Evolutionary conservation across 2,888 invertebrate genomes (phyloP).

Genomic region (Plagiodera versicolora): DNA sequence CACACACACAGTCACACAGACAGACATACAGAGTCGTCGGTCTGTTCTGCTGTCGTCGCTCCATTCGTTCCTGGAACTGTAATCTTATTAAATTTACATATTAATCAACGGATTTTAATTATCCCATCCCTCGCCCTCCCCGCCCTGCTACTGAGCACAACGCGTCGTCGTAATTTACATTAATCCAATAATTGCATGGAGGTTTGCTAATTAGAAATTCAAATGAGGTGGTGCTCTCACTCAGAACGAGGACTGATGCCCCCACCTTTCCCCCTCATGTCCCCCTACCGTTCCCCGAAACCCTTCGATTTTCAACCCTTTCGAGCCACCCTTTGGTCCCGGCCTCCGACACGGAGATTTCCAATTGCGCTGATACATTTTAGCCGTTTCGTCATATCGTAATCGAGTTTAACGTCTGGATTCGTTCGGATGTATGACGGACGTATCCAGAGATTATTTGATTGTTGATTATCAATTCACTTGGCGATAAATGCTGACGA

Average conservation of each 20-base stretch:
- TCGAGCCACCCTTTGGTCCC: slow-evolving; percentile 27
- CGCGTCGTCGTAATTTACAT: slow-evolving; percentile 71
- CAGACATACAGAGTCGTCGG: slow-evolving; percentile 26
- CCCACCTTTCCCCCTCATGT: slow-evolving; percentile 41
- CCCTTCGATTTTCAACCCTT: slow-evolving; percentile 29
- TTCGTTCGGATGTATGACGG: neutral
- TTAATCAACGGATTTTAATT: slow-evolving; percentile 98
- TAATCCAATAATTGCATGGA: slow-evolving; percentile 93
- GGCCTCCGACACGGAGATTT: slow-evolving; percentile 25
- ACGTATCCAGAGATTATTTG: no score
- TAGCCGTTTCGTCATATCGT: neutral
- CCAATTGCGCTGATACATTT: neutral
- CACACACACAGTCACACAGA: no score
- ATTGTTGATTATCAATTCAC: no score
- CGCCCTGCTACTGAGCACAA: slow-evolving; percentile 49
- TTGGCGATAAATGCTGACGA: no score
- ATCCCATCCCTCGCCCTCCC: slow-evolving; percentile 67
- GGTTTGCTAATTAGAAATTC: slow-evolving; percentile 91
- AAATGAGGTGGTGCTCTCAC: slow-evolving; percentile 56
- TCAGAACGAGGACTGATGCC: slow-evolving; percentile 34
- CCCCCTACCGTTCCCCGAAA: slow-evolving; percentile 20
- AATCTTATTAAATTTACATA: slow-evolving; percentile 98
- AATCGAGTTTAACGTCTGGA: neutral
- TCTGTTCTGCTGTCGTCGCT: slow-evolving; percentile 41
- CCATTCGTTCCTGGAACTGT: slow-evolving; percentile 86